Evolutionary conservation across 2,888 invertebrate genomes (phyloP).

Genomic region (Napeogenes inachia): DNA sequence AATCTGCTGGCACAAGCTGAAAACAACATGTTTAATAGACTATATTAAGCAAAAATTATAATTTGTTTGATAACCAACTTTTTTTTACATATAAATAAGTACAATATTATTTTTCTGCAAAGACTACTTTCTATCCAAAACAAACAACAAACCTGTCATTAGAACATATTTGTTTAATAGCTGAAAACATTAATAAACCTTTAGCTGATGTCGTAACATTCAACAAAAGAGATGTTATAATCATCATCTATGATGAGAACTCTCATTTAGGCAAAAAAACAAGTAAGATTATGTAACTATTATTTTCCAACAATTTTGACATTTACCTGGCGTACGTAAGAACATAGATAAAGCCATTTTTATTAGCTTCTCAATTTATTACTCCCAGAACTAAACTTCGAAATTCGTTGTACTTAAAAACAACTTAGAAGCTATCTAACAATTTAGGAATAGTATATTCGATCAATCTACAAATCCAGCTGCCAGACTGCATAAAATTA

Average conservation of each 20-base stretch:
- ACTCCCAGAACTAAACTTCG: not conserved
- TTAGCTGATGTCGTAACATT: slow-evolving; percentile 8
- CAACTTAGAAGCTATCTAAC: not conserved
- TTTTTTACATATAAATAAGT: too few relatives aligned
- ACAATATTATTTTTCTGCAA: not conserved
- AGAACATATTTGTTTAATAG: not conserved
- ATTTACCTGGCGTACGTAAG: slow-evolving; percentile 59
- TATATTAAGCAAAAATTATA: too few relatives aligned
- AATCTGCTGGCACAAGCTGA: slow-evolving; percentile 51
- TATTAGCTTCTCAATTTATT: not conserved
- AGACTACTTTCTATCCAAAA: not conserved
- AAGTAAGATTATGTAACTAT: slow-evolving; percentile 59
- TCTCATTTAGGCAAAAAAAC: slow-evolving; percentile 21
- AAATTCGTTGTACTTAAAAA: not conserved
- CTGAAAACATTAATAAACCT: not conserved
- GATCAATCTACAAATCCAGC: not conserved
- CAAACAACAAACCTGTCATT: not conserved
- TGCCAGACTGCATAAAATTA: too few relatives aligned
- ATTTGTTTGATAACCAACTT: too few relatives aligned
- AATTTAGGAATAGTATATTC: not conserved
- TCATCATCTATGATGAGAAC: not conserved
- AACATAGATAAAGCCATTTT: slow-evolving; percentile 68
- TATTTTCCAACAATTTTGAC: slow-evolving; percentile 17
- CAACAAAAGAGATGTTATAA: slow-evolving; percentile 4
- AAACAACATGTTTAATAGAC: slow-evolving; percentile 27